Conservation (phyloP, 2,113 vertebrate species). For the Genyomyrus donnyi region DNA sequence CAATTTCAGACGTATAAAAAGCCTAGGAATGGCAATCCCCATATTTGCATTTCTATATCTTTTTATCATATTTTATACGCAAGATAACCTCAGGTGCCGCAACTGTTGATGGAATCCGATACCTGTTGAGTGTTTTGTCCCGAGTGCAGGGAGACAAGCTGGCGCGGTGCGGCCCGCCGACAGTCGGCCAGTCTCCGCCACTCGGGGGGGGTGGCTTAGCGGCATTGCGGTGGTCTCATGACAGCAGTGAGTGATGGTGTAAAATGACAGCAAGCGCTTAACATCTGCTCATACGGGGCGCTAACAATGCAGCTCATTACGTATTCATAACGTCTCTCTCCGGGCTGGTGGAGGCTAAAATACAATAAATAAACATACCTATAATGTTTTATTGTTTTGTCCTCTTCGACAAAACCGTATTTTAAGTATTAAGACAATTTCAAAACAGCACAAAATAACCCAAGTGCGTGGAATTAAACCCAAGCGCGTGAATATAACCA, state of each 20-base stretch:
- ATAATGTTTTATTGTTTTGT: not conserved
- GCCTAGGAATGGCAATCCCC: not conserved
- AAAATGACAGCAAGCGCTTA: conserved; percentile 54
- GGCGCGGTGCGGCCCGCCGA: not conserved
- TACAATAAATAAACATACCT: not conserved
- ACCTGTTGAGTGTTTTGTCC: conserved; percentile 46
- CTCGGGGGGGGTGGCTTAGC: not conserved
- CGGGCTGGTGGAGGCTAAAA: conserved; percentile 14
- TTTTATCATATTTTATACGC: not conserved
- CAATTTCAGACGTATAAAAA: not conserved
- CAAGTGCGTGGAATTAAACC: not conserved
- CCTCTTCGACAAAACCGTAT: not conserved
- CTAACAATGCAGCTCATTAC: conserved; percentile 70
- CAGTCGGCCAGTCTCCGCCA: not conserved
- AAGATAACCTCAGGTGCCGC: not conserved
- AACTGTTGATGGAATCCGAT: conserved; percentile 50
- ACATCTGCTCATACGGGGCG: conserved; percentile 62
- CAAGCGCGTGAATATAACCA: not conserved
- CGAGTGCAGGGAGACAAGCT: not conserved
- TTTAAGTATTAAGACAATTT: not conserved
- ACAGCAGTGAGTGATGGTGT: conserved; percentile 47
- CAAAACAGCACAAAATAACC: not conserved
- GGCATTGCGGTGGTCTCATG: conserved; percentile 32
- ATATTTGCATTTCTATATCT: not conserved
- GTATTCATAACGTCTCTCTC: conserved; percentile 62